A percentile compares a stretch with the other conserved stretches of the same genome.
These are phyloP conservation scores for Marmota monax DNA, from an alignment of 2,113 vertebrate genomes.

Conservation along the genomic window DNA sequence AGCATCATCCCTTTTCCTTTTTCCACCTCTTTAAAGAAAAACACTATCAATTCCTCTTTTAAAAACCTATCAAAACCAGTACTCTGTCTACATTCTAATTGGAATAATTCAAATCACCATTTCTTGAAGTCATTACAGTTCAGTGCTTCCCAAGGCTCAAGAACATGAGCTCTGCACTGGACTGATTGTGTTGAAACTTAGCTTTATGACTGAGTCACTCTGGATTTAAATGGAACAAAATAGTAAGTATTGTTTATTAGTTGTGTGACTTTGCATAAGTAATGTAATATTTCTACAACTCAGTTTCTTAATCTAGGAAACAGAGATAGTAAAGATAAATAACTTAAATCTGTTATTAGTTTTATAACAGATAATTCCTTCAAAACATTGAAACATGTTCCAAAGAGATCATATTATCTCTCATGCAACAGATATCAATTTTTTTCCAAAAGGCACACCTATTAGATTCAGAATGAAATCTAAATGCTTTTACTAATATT, in stretches of 20 bases:
- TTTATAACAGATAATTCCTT: not conserved
- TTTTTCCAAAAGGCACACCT: not conserved
- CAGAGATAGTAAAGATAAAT: not conserved
- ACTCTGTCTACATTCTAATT: not conserved
- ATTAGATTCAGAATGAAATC: not conserved
- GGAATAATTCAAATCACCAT: not conserved
- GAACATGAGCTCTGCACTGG: not conserved
- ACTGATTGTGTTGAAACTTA: not conserved
- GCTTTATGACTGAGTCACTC: not conserved
- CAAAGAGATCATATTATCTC: not conserved
- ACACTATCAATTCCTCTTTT: not conserved
- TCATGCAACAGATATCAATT: not conserved
- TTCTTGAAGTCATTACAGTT: not conserved
- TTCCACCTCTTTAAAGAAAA: not conserved
- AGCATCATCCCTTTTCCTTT: not conserved
- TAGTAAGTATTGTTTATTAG: not conserved
- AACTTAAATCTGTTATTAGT: not conserved
- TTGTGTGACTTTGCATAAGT: not conserved
- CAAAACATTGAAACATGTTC: not conserved
- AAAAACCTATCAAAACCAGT: not conserved
- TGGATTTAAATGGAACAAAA: not conserved
- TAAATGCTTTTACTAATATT: not conserved
- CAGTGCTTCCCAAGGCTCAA: not conserved
- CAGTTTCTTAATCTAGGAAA: not conserved
- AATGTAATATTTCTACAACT: not conserved